Conservation (phyloP, 2,797 vertebrate genomes). For the Helostoma temminkii region DNA sequence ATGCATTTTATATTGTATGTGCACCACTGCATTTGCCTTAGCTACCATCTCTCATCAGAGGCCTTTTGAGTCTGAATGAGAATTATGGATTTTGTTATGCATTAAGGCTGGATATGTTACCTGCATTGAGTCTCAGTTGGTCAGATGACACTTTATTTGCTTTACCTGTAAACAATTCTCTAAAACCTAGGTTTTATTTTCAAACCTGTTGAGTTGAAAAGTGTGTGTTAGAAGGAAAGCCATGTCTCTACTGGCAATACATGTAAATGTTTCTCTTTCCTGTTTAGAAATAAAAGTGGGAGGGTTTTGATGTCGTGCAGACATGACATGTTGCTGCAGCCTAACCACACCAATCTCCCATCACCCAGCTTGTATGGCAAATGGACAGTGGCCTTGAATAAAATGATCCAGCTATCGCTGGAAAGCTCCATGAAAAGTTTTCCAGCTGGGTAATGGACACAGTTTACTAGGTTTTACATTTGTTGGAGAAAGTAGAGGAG, state of each 20-base stretch:
- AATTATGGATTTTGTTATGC: constrained; percentile 41
- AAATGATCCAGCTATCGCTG: constrained; percentile 41
- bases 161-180: constrained; percentile 8
- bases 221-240: background rate
- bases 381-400: constrained; percentile 38
- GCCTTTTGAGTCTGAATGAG: constrained; percentile 73
- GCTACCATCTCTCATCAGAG: constrained; percentile 65
- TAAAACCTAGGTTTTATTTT: no score
- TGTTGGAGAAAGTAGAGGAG: constrained; percentile 18
- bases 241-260: background rate
- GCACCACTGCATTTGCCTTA: constrained; percentile 73
- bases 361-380: constrained; percentile 41
- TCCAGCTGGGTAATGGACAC: background rate
- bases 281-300: constrained; percentile 5
- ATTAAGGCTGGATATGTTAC: constrained; percentile 38
- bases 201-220: background rate
- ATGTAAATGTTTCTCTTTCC: constrained; percentile 15
- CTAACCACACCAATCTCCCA: constrained; percentile 24
- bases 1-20: constrained; percentile 45
- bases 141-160: constrained; percentile 15
- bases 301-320: constrained; percentile 15
- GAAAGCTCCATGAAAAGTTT: constrained; percentile 23
- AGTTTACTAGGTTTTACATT: constrained; percentile 19
- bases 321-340: constrained; percentile 11
- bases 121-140: constrained; percentile 10